A percentile compares a stretch with the other conserved stretches of the same genome.
phyloP scores from a whole-genome alignment of 23 tunicate species.

The Diplosoma virens region DNA sequence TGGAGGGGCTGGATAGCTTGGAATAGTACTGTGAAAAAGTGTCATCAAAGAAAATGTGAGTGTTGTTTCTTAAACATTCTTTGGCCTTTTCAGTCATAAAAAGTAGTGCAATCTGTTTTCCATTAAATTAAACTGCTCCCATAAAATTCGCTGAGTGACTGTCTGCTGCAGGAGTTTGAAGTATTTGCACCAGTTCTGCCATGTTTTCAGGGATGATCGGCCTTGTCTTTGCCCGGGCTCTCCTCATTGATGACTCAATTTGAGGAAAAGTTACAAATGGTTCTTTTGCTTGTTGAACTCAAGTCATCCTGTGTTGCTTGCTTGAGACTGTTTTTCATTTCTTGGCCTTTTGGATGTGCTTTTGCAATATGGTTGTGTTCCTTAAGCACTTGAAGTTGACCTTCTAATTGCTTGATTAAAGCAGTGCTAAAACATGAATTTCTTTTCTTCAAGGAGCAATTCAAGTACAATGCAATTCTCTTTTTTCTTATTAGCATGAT shows the following conservation, averaged over 20 bases:
- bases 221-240: slow-evolving; percentile 8
- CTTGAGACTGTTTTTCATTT: not conserved
- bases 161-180: slow-evolving; percentile 7
- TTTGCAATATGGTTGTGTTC: not conserved
- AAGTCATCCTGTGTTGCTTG: not conserved
- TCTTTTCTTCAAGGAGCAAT: not conserved
- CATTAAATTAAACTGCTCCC: not conserved
- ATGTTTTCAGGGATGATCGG: not conserved
- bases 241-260: slow-evolving; percentile 12
- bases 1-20: too few relatives aligned
- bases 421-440: not conserved
- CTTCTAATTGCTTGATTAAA: not conserved
- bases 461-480: not conserved
- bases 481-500: not conserved
- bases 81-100: not conserved
- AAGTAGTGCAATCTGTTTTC: not conserved
- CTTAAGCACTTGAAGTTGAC: not conserved
- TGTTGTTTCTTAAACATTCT: not conserved
- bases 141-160: not conserved
- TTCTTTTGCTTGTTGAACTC: not conserved
- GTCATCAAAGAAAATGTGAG: not conserved
- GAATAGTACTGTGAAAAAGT: not conserved
- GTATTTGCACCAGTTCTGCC: slow-evolving; percentile 18
- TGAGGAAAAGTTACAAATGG: slow-evolving; percentile 6
- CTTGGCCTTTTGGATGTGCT: not conserved